phyloP scores from a whole-genome alignment of 2,797 vertebrate species.

The Hydrocynus forskahlii region DNA sequence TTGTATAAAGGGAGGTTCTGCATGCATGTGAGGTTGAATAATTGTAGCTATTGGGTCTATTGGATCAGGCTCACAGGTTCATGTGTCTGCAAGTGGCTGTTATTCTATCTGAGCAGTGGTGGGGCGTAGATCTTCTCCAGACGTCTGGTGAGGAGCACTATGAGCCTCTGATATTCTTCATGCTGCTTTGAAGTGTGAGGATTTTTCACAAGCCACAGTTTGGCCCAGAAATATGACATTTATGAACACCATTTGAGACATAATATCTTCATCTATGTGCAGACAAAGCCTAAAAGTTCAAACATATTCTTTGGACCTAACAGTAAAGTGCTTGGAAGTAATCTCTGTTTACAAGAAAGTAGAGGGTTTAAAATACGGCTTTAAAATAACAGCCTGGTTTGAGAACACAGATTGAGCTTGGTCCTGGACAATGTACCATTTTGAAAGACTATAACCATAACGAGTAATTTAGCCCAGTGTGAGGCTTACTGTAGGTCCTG shows the following conservation, averaged over 20 bases:
- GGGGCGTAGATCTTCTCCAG: slow-evolving; percentile 21
- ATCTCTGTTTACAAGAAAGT: background rate
- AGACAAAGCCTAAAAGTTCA: background rate
- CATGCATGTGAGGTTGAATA: slow-evolving; percentile 49
- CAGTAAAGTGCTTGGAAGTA: background rate
- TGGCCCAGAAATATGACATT: slow-evolving; percentile 13
- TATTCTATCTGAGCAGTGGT: slow-evolving; percentile 45
- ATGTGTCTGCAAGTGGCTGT: slow-evolving; percentile 38
- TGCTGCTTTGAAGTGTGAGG: slow-evolving; percentile 51
- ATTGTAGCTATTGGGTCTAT: slow-evolving; percentile 28
- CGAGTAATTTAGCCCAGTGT: slow-evolving; percentile 3
- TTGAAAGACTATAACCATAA: background rate
- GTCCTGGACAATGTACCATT: background rate
- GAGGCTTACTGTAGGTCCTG: background rate
- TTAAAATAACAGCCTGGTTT: background rate
- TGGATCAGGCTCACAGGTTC: slow-evolving; percentile 24
- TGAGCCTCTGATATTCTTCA: slow-evolving; percentile 26
- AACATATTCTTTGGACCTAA: background rate
- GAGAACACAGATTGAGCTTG: background rate
- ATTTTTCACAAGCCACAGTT: slow-evolving; percentile 41
- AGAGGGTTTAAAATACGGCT: background rate
- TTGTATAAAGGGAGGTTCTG: slow-evolving; percentile 35
- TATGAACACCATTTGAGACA: slow-evolving; percentile 12
- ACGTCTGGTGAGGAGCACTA: slow-evolving; percentile 26
- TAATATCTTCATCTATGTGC: slow-evolving; percentile 30